A percentile compares a stretch with the other conserved stretches of the same genome.
These are phyloP conservation scores for Psittacula derbiana DNA, from an alignment of 2,797 vertebrate species.

Conservation along the genomic window DNA sequence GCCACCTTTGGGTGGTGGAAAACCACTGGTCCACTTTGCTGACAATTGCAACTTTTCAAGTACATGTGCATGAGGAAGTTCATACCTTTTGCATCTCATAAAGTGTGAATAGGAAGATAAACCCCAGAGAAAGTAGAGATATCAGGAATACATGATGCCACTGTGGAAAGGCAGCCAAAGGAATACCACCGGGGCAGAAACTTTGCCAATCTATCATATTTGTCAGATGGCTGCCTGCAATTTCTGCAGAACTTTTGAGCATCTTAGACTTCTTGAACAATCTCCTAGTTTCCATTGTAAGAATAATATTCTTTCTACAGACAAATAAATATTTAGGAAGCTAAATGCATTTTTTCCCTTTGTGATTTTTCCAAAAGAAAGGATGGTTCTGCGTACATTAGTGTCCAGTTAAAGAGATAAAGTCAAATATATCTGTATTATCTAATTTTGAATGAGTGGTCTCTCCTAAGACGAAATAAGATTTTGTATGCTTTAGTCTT, in stretches of 20 bases:
- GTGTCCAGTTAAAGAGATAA: neutral
- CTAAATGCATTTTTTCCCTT: neutral
- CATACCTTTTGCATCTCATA: neutral
- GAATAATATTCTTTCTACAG: neutral
- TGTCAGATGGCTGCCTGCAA: neutral
- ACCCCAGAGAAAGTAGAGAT: neutral
- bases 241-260: neutral
- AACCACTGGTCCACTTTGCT: neutral
- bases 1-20: neutral
- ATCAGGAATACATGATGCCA: neutral
- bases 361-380: neutral
- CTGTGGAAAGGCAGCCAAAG: neutral
- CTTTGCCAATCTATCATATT: neutral
- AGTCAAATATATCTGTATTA: neutral
- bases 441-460: neutral
- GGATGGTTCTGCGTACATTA: neutral
- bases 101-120: neutral
- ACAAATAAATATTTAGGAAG: neutral
- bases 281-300: neutral
- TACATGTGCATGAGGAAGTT: rapidly evolving
- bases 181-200: neutral
- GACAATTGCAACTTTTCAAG: neutral
- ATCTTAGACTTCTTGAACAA: neutral
- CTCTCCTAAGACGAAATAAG: neutral
- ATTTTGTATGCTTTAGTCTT: neutral